Percentiles rank a stretch among this genome's conserved stretches.
Evolutionary conservation across 2,888 invertebrate species (phyloP).

Genomic region (Lasioglossum lativentre): DNA sequence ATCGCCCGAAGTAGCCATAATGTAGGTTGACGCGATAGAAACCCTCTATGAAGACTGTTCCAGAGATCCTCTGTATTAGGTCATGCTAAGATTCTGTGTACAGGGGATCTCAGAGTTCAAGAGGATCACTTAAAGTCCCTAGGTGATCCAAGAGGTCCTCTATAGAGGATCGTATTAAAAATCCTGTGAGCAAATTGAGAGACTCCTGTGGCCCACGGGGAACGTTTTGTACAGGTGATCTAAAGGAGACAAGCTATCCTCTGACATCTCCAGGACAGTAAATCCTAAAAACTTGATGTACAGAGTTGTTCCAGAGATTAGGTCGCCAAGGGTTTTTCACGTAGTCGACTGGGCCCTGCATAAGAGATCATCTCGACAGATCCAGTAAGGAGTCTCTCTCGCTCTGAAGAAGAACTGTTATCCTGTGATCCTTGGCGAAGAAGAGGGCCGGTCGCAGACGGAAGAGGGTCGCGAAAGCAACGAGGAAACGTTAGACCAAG

Average conservation of each 20-base stretch:
- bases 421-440: neutral
- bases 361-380: neutral
- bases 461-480: conserved; percentile 11
- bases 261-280: neutral
- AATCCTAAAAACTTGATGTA: neutral
- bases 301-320: neutral
- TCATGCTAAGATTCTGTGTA: conserved; percentile 15
- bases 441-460: conserved; percentile 5
- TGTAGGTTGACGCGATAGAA: neutral
- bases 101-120: conserved; percentile 14
- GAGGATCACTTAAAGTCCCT: neutral
- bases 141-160: neutral
- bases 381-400: neutral
- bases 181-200: neutral
- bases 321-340: neutral
- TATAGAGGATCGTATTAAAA: neutral
- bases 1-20: neutral
- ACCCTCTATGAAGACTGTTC: neutral
- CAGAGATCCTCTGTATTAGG: conserved; percentile 17
- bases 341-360: neutral
- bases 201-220: neutral
- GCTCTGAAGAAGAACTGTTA: neutral
- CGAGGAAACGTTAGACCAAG: conserved; percentile 40
- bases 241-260: neutral
- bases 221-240: neutral